These are phyloP conservation scores for Brenthis hecate DNA, from an alignment of 2,888 invertebrate genomes.

Conservation along the genomic window DNA sequence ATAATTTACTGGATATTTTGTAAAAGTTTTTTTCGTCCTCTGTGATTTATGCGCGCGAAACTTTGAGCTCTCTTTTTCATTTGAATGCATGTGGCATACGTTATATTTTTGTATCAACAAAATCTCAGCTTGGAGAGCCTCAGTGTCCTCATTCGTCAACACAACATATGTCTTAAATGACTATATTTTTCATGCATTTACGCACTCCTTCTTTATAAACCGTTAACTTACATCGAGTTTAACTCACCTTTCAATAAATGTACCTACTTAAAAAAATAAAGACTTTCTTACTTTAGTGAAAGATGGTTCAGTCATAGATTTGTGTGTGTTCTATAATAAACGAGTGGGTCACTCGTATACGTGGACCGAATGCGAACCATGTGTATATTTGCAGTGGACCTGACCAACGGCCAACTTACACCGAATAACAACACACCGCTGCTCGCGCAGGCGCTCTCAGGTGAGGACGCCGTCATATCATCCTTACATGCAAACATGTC, in stretches of 20 bases:
- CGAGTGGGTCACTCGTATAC: constrained; percentile 66
- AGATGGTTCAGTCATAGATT: constrained; percentile 80
- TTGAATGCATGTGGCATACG: constrained; percentile 82
- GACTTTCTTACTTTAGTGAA: background rate
- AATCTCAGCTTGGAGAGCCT: constrained; percentile 69
- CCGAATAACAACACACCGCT: constrained; percentile 98
- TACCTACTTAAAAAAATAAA: background rate
- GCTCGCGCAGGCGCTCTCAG: constrained; percentile 97
- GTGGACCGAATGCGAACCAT: constrained; percentile 83
- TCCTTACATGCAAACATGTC: constrained; percentile 44
- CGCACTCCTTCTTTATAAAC: constrained; percentile 70
- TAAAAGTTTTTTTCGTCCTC: constrained; percentile 82
- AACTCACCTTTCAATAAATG: background rate
- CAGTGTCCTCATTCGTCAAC: constrained; percentile 72
- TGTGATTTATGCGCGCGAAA: constrained; percentile 82
- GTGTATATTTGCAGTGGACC: constrained; percentile 93
- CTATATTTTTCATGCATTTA: constrained; percentile 80
- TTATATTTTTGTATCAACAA: constrained; percentile 79
- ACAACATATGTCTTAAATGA: constrained; percentile 72
- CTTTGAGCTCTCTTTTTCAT: constrained; percentile 81
- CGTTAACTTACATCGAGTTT: constrained; percentile 40
- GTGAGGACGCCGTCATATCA: constrained; percentile 80
- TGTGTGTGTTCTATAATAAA: constrained; percentile 60
- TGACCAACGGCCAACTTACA: constrained; percentile 97
- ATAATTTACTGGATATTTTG: constrained; percentile 83